A percentile compares a stretch with the other conserved stretches of the same genome.
Evolutionary conservation across 2,888 invertebrate genomes (phyloP).

Genomic region (Cheilosia vulpina): DNA sequence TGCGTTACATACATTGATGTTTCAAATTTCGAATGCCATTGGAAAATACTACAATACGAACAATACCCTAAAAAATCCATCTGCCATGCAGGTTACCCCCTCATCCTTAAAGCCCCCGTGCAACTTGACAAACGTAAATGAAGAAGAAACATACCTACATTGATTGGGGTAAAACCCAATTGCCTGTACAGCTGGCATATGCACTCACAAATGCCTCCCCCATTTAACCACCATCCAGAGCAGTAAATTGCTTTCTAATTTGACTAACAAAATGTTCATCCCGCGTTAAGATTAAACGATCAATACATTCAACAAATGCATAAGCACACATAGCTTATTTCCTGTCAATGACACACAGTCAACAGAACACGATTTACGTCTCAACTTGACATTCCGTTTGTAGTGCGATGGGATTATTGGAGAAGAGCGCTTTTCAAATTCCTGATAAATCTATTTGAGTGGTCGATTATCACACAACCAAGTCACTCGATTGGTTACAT

Average conservation of each 20-base stretch:
- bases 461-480: not conserved
- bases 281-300: not conserved
- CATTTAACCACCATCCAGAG: not conserved
- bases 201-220: not conserved
- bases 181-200: not conserved
- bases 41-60: too few relatives aligned
- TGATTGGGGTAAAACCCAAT: not conserved
- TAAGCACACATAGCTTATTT: not conserved
- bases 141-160: not conserved
- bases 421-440: not conserved
- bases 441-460: not conserved
- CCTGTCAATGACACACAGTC: not conserved
- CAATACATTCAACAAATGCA: not conserved
- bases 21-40: too few relatives aligned
- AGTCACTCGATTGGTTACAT: not conserved
- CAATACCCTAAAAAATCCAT: too few relatives aligned
- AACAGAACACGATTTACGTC: not conserved
- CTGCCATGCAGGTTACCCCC: too few relatives aligned
- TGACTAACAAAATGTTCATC: not conserved
- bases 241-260: slow-evolving; percentile 1
- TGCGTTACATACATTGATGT: too few relatives aligned
- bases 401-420: not conserved
- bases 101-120: too few relatives aligned
- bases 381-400: not conserved
- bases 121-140: not conserved